phyloP scores from a whole-genome alignment of 2,888 invertebrate species.

The Tiphia femorata region DNA sequence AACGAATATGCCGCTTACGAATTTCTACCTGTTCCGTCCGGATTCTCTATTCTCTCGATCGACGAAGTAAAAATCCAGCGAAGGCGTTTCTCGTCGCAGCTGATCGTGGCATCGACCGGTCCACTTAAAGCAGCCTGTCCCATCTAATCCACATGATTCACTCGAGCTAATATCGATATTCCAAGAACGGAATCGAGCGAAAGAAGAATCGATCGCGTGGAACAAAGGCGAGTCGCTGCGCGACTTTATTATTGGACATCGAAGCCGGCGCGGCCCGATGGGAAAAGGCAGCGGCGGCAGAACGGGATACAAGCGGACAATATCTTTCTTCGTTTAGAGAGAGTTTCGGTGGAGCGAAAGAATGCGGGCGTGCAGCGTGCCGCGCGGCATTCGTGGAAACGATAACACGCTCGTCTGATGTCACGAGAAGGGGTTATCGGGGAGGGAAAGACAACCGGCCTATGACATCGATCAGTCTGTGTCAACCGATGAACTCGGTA shows the following conservation, averaged over 20 bases:
- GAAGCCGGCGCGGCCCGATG: neutral
- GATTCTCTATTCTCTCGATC: too few species aligned
- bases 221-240: neutral
- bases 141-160: neutral
- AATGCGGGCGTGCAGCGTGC: too few species aligned
- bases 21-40: too few species aligned
- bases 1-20: too few species aligned
- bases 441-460: conserved; percentile 56
- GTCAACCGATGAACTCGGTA: conserved; percentile 60
- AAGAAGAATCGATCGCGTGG: neutral
- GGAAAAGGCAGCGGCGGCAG: conserved; percentile 8
- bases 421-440: conserved; percentile 65
- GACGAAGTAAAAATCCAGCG: too few species aligned
- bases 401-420: conserved; percentile 51
- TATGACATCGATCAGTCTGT: conserved; percentile 68
- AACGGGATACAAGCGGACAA: too few species aligned
- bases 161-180: neutral
- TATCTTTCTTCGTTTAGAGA: too few species aligned
- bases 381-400: conserved; percentile 56
- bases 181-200: neutral
- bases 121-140: too few species aligned
- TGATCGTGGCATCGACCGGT: too few species aligned
- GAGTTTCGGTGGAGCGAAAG: conserved; percentile 45
- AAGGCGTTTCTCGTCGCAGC: too few species aligned
- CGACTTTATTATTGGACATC: too few species aligned